phyloP scores from a whole-genome alignment of 2,113 vertebrate genomes.

The Macroglossus sobrinus region DNA sequence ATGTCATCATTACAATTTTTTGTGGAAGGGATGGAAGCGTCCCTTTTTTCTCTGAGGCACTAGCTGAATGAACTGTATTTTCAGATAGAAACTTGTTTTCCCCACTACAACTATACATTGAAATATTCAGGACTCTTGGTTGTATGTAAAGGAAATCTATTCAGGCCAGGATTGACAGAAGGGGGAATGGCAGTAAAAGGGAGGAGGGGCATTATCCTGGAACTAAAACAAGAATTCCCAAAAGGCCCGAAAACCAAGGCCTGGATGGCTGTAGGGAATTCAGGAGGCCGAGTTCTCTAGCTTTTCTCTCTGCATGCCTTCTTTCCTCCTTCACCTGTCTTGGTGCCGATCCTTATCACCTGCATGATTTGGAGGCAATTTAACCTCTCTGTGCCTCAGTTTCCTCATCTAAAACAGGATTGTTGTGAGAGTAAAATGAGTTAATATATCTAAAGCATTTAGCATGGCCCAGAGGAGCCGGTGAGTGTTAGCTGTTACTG shows the following conservation, averaged over 20 bases:
- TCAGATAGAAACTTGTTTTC: not conserved
- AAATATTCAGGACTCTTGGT: not conserved
- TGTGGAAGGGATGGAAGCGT: not conserved
- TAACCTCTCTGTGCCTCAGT: not conserved
- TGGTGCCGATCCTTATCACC: not conserved
- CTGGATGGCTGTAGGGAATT: not conserved
- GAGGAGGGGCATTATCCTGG: not conserved
- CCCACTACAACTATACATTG: not conserved
- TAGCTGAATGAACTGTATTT: not conserved
- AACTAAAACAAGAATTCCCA: not conserved
- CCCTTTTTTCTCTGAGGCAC: not conserved
- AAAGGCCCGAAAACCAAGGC: not conserved
- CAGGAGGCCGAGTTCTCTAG: fast-evolving
- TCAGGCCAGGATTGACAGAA: not conserved
- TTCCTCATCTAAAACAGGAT: not conserved
- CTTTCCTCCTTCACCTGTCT: not conserved
- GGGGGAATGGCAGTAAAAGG: not conserved
- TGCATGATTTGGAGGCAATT: too few species aligned
- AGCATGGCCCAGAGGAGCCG: not conserved
- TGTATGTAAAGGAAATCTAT: not conserved
- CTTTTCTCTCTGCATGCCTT: not conserved
- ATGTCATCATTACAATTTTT: not conserved
- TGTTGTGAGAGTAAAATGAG: not conserved
- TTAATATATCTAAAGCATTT: not conserved
- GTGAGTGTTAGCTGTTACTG: not conserved